Evolutionary conservation across 2,797 vertebrate species (phyloP), one percentile per base, ranked within the genome.

Genomic region (Vespertilio murinus): DNA sequence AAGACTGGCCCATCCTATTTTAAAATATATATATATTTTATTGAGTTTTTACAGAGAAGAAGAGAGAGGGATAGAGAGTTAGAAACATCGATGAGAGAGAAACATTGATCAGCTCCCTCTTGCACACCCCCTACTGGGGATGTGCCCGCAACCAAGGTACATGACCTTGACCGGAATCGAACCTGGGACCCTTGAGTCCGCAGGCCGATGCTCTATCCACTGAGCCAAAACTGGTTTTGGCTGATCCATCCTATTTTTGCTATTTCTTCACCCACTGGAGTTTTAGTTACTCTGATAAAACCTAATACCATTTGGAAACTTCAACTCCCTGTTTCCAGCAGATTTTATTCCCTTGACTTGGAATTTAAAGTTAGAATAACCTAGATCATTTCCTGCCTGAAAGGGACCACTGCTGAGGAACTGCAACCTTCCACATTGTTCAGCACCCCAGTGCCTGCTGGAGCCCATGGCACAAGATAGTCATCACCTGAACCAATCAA

Each of bases 291-390:
- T 64, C 42, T 86, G 38, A 20, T 85, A 78, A 80, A 92, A 88
- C 33, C 42, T 91, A 83, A 30, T 38, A 20, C 84, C 61, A 23
- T 94, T 52, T 93, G 84, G 78, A 95, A 96, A 69, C 71, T 42
- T 95, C 35, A 67, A 40, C 38, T 64, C 67, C 64, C 49, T 67
- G 64, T 45, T 88, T 90, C 69, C 20, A 59, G 84, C 30, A 93
- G 75, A 65, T 78, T 88, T 77, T 87, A 74, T 77, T 13, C 52
- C 18, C 22, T 54, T 38, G 23, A 78, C 56, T 73, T 96, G 74
- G 75, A 14, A 45, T 92, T 96, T 61, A 80, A 75, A 83, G 28
- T 64, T 87, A 14, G 45, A 81, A 78, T 77, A 81, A 75, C 45
- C 45, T 82, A 96, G 61, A 74, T 33, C 16, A 90, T 69, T 59